These are phyloP conservation scores for Brachionus koreanus DNA, from an alignment of 1,140 invertebrate genomes.

Conservation along the genomic window DNA sequence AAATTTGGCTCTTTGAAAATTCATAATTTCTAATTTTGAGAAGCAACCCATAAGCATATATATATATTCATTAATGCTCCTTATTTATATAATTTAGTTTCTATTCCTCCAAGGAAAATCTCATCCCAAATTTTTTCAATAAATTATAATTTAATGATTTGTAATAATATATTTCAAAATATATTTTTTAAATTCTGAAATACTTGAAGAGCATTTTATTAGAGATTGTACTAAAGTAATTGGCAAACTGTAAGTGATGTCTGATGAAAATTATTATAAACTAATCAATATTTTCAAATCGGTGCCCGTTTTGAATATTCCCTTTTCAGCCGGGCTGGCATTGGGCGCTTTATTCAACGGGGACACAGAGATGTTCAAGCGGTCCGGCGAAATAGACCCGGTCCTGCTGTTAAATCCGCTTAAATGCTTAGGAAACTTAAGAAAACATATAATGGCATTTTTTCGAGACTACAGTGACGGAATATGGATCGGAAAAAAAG, in stretches of 20 bases:
- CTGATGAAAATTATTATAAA: constrained; percentile 15
- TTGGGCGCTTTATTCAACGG: neutral
- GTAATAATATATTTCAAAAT: neutral
- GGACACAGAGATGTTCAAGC: neutral
- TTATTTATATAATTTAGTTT: neutral
- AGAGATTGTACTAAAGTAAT: neutral
- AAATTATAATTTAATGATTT: constrained; percentile 7
- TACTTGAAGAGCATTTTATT: neutral
- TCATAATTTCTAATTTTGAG: neutral
- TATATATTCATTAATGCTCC: neutral
- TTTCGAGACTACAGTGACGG: constrained; percentile 8
- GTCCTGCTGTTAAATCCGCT: neutral
- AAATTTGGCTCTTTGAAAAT: constrained; percentile 2
- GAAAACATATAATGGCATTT: constrained; percentile 8
- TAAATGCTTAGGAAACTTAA: neutral
- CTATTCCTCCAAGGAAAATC: constrained; percentile 5
- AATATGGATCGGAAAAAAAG: constrained; percentile 26
- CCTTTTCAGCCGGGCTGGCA: neutral
- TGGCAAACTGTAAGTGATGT: neutral
- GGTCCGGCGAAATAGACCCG: neutral
- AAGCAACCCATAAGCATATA: neutral
- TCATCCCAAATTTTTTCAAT: neutral
- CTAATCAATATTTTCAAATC: constrained; percentile 16
- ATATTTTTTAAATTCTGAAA: neutral
- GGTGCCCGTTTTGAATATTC: neutral